phyloP scores from a whole-genome alignment of 2,797 vertebrate genomes.

The Columba guinea region DNA sequence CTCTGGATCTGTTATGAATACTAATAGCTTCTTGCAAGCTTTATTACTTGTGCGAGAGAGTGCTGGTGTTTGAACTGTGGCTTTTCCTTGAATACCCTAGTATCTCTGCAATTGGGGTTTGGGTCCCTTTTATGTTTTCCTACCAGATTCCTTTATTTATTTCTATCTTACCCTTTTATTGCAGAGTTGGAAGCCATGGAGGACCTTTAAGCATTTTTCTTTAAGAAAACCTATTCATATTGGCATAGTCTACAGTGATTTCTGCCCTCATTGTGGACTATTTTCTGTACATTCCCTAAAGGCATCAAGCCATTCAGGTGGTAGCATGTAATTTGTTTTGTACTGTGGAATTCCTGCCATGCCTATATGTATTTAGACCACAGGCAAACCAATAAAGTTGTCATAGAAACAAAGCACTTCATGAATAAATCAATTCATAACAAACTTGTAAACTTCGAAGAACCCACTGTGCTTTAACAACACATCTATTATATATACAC shows the following conservation, averaged over 20 bases:
- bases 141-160: slow-evolving; percentile 51
- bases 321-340: slow-evolving; percentile 79
- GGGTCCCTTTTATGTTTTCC: slow-evolving; percentile 67
- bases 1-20: slow-evolving; percentile 76
- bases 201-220: slow-evolving; percentile 70
- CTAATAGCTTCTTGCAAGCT: slow-evolving; percentile 77
- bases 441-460: slow-evolving; percentile 79
- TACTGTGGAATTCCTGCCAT: slow-evolving; percentile 79
- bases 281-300: slow-evolving; percentile 75
- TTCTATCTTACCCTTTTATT: slow-evolving; percentile 63
- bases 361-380: slow-evolving; percentile 83
- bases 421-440: slow-evolving; percentile 83
- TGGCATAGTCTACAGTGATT: slow-evolving; percentile 59
- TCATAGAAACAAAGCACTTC: slow-evolving; percentile 85
- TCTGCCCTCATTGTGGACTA: slow-evolving; percentile 69
- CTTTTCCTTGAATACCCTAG: slow-evolving; percentile 62
- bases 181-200: slow-evolving; percentile 44
- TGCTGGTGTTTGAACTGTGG: slow-evolving; percentile 75
- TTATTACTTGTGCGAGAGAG: slow-evolving; percentile 72
- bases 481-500: slow-evolving; percentile 67
- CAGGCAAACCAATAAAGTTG: slow-evolving; percentile 83
- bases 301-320: slow-evolving; percentile 75
- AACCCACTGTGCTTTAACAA: slow-evolving; percentile 73
- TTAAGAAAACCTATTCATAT: slow-evolving; percentile 67
- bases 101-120: slow-evolving; percentile 58